Base-by-base conservation (phyloP, 2,888 invertebrate genomes). In the Aleiodes leptofemur region DNA sequence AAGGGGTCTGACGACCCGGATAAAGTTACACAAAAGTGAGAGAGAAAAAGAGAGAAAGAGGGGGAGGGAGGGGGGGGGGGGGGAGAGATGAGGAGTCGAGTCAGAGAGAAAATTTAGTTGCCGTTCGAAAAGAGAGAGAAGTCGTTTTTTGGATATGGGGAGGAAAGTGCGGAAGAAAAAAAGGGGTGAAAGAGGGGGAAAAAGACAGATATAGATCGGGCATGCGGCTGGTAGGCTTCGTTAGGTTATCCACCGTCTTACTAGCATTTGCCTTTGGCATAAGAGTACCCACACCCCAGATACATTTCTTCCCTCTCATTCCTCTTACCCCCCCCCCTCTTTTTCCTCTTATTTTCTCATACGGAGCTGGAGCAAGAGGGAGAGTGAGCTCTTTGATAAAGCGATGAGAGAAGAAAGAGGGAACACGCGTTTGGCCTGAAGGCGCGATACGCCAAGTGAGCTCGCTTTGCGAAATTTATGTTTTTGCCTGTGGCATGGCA, bases 291-390 rank as follows among this genome's bases (percentile, higher is more conserved):
- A 48, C 3, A 64, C 64, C 43, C 23, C n/a, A 68, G 43, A 82
- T 80, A 80, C 76, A 77, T 76, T 69, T 72, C 29, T 29, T 73
- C 68, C 16, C 43, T 59, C 43, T 59, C 43, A 23, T 48, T 68
- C 56, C 55, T 77, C 72, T 66, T 72, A 56, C 71, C 72, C 64
- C 72, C 68, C 66, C 69, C 71, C 29, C 13, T 56, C 56, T 48
- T 3, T 34, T 68, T 56, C 55, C 34, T 51, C 31, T 61, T 68
- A 23, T 51, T 51, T 68, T 53, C 29, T 68, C 9, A 9, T 31
- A 4, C 34, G 29, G 16, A 31, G 50, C n/a, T 16, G 3, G 4
- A 29, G 9, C 23, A 14, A 43, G 23, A 43, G 48, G 14, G 50
- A 64, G 51, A 48, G 64, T 14, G 14, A 31, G 68, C 43, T 51